Conservation (phyloP, 2,113 vertebrate genomes). For the Spea multiplicata region DNA sequence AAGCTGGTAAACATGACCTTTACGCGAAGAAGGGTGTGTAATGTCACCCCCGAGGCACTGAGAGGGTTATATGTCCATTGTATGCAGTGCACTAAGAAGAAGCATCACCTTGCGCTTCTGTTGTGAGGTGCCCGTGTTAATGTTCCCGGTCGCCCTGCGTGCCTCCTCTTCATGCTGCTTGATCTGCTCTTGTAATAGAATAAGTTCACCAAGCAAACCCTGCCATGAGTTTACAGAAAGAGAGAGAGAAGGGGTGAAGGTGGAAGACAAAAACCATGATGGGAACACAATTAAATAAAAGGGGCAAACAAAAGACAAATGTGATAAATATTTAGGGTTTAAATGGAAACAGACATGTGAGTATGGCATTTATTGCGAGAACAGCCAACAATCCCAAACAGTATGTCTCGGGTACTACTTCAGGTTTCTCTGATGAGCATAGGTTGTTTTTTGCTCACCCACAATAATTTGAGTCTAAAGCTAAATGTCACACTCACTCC, state of each 20-base stretch:
- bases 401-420: too few species aligned
- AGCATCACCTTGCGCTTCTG: slow-evolving; percentile 94
- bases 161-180: slow-evolving; percentile 95
- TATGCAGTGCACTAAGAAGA: slow-evolving; percentile 63
- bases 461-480: too few species aligned
- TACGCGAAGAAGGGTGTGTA: too few species aligned
- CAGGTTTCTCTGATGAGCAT: too few species aligned
- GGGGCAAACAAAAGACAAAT: slow-evolving; percentile 64
- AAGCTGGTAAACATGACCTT: too few species aligned
- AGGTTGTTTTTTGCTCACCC: too few species aligned
- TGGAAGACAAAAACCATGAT: slow-evolving; percentile 69
- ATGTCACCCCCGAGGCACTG: background rate
- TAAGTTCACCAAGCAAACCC: slow-evolving; percentile 97
- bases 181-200: slow-evolving; percentile 99
- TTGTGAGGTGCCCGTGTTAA: slow-evolving; percentile 79
- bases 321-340: slow-evolving; percentile 53
- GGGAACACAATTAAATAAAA: slow-evolving; percentile 54
- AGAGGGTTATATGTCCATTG: slow-evolving; percentile 50
- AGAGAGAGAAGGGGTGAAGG: slow-evolving; percentile 57
- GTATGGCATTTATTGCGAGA: background rate
- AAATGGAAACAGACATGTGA: slow-evolving; percentile 1
- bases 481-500: too few species aligned
- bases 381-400: too few species aligned
- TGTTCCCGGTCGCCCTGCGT: slow-evolving; percentile 79
- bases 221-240: slow-evolving; percentile 77